Base-by-base conservation (phyloP, 2,113 vertebrate species). In the Hymenochirus boettgeri region DNA sequence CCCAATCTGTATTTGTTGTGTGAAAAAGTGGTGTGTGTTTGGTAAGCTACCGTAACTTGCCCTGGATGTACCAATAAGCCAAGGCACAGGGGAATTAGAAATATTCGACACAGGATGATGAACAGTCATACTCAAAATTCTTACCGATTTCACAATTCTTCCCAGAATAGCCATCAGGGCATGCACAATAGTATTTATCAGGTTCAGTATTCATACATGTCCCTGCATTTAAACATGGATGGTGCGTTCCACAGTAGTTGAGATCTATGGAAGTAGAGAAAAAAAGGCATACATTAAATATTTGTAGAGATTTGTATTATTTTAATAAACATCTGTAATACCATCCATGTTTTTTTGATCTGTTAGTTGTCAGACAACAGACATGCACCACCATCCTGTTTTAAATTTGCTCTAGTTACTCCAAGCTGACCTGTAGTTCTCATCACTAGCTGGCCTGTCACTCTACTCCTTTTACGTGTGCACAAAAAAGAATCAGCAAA, bases 211-310 rank as follows among this genome's bases (percentile, higher is more conserved):
- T 98, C 89, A 92, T 89, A 35, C 96, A 98, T 0, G 92, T 97
- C 1, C 93, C 96, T 25, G 93, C 92, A 0, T 98, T 94, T 64
- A 87, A 71, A 60, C 96, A 98, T 6, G 96, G 96, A 48, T 82
- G 89, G 78, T 98, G 95, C 46, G 85, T 96, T 22, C 96, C 95
- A 15, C 96, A 98, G 81, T 98, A 98, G 75, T 98, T 97, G 72
- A 98, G 84, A 80, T 98, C 96, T 98, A n/a, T n/a, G n/a, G n/a
- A n/a, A n/a, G n/a, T n/a, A n/a, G 7, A n/a, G 15, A 7, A 42
- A 9, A 42, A 52, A 10, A n/a, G 0, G 24, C 42, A 54, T n/a
- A n/a, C n/a, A n/a, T n/a, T n/a, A n/a, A n/a, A n/a, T n/a, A n/a
- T n/a, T n/a, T n/a, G n/a, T n/a, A n/a, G n/a, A n/a, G n/a, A n/a